phyloP scores from a whole-genome alignment of 2,113 vertebrate genomes.

The Oenanthe melanoleuca region DNA sequence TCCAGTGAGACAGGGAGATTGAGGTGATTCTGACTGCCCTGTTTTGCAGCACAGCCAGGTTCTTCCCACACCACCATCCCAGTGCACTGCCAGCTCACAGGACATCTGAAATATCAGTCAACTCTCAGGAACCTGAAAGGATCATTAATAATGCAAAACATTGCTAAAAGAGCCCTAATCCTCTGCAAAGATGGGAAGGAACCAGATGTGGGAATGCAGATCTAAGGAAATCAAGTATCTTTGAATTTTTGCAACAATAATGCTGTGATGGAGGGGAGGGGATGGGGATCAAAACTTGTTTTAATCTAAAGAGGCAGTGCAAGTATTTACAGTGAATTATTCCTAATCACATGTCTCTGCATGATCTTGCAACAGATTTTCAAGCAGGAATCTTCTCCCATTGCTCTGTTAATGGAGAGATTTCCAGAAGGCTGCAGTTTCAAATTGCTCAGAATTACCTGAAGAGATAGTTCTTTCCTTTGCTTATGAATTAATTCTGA shows the following conservation, averaged over 20 bases:
- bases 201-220: neutral
- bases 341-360: neutral
- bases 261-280: neutral
- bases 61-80: neutral
- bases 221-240: neutral
- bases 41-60: neutral
- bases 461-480: neutral
- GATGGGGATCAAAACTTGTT: neutral
- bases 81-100: neutral
- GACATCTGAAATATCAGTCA: neutral
- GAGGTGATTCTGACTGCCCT: neutral
- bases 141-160: neutral
- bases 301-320: neutral
- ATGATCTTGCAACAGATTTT: neutral
- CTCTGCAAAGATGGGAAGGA: neutral
- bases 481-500: neutral
- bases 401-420: neutral
- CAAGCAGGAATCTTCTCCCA: neutral
- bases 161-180: neutral
- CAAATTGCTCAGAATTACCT: neutral
- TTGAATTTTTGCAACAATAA: neutral
- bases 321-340: neutral
- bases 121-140: neutral
- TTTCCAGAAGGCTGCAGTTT: neutral
- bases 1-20: fast-evolving